These are phyloP conservation scores for Phycodurus eques DNA, from an alignment of 2,113 vertebrate species.

Conservation along the genomic window DNA sequence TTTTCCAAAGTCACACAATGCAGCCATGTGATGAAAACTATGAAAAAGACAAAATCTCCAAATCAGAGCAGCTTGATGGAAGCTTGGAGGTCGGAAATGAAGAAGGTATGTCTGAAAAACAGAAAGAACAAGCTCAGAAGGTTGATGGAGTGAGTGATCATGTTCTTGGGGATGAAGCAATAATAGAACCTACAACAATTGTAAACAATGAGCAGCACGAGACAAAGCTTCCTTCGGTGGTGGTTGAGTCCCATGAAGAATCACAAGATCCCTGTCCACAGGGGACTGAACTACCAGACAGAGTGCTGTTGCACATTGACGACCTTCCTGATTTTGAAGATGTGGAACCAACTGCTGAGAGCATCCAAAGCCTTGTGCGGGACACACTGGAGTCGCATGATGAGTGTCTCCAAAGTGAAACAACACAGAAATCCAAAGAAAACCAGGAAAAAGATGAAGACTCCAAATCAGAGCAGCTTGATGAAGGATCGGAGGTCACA, in stretches of 20 bases:
- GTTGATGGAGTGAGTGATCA: not conserved
- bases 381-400: not conserved
- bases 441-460: slow-evolving; percentile 34
- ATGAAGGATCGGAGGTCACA: slow-evolving; percentile 3
- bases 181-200: not conserved
- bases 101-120: not conserved
- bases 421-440: not conserved
- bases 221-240: not conserved
- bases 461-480: slow-evolving; percentile 16
- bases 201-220: not conserved
- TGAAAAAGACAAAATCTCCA: slow-evolving; percentile 33
- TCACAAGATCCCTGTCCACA: slow-evolving; percentile 4
- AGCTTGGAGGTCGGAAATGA: not conserved
- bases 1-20: slow-evolving; percentile 4
- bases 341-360: not conserved
- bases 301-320: slow-evolving; percentile 49
- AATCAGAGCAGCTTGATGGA: slow-evolving; percentile 4
- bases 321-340: slow-evolving; percentile 76
- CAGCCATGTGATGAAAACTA: not conserved
- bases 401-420: slow-evolving; percentile 33
- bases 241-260: not conserved
- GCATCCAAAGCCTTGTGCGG: not conserved
- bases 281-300: slow-evolving; percentile 49
- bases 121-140: not conserved
- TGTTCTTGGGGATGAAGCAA: not conserved